Evolutionary conservation across 2,113 vertebrate species (phyloP).

Genomic region (Xiphias gladius): DNA sequence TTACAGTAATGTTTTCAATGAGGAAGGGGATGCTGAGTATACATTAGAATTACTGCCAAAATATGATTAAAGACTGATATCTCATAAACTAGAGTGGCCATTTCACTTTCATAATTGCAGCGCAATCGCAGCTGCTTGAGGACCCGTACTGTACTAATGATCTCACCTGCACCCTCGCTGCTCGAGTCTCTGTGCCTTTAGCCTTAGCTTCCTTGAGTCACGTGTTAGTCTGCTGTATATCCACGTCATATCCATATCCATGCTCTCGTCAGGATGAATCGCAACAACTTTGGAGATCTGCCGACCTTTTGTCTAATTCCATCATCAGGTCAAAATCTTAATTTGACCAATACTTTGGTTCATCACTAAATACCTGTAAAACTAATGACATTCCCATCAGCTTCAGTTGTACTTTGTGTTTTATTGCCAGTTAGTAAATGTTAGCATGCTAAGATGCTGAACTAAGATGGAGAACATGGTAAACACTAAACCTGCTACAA

Average conservation of each 20-base stretch:
- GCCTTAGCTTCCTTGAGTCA: no score
- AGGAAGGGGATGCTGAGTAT: slow-evolving; percentile 1
- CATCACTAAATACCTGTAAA: no score
- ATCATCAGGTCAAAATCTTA: no score
- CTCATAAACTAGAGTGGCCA: not conserved
- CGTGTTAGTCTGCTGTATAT: no score
- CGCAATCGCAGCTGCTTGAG: not conserved
- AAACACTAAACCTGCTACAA: no score
- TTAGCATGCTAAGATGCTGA: not conserved
- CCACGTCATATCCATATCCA: no score
- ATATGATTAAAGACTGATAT: slow-evolving; percentile 15
- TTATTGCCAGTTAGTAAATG: no score
- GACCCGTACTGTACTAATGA: not conserved
- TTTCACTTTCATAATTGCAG: slow-evolving; percentile 27
- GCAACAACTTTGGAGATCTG: no score
- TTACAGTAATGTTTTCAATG: slow-evolving; percentile 15
- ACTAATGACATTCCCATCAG: not conserved
- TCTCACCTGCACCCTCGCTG: slow-evolving; percentile 9
- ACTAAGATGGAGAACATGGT: not conserved
- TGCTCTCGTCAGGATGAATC: no score
- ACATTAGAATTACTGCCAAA: slow-evolving; percentile 27
- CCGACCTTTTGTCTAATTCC: no score
- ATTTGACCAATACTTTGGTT: no score
- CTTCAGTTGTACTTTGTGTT: no score
- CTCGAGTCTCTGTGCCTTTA: not conserved